phyloP scores from a whole-genome alignment of 2,113 vertebrate species.

The Halcyon senegalensis region DNA sequence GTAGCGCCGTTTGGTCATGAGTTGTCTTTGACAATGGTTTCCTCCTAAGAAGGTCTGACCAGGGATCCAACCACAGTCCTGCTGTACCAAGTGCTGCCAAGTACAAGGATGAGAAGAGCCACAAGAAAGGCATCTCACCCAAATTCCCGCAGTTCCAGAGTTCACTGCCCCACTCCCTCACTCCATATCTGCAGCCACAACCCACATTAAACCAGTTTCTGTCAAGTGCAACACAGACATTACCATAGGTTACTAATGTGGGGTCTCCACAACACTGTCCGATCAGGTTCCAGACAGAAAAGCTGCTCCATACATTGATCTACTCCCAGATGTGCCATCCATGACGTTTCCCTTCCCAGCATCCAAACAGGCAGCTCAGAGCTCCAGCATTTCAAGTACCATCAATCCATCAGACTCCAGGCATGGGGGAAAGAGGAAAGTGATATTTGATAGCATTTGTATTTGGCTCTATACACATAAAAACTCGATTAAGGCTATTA shows the following conservation, averaged over 20 bases:
- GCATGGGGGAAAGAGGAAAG: background rate
- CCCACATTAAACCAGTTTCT: background rate
- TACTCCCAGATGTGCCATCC: background rate
- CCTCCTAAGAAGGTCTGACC: background rate
- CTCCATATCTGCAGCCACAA: background rate
- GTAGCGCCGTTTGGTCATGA: background rate
- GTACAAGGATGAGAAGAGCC: background rate
- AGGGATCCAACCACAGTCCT: background rate
- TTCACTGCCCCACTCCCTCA: background rate
- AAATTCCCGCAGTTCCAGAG: background rate
- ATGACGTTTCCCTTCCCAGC: background rate
- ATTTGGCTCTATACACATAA: background rate
- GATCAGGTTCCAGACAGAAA: background rate
- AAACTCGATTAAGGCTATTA: background rate
- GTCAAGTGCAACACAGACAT: background rate
- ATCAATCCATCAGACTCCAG: background rate
- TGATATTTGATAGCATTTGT: background rate
- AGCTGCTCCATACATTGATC: background rate
- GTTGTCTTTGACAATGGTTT: background rate
- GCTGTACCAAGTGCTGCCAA: background rate
- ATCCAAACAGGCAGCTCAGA: rapidly evolving
- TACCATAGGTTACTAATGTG: background rate
- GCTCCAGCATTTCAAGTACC: background rate
- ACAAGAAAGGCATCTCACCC: background rate
- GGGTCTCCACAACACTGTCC: background rate